Base-by-base conservation (phyloP, 2,797 vertebrate genomes). In the Sebastes oblongus region DNA sequence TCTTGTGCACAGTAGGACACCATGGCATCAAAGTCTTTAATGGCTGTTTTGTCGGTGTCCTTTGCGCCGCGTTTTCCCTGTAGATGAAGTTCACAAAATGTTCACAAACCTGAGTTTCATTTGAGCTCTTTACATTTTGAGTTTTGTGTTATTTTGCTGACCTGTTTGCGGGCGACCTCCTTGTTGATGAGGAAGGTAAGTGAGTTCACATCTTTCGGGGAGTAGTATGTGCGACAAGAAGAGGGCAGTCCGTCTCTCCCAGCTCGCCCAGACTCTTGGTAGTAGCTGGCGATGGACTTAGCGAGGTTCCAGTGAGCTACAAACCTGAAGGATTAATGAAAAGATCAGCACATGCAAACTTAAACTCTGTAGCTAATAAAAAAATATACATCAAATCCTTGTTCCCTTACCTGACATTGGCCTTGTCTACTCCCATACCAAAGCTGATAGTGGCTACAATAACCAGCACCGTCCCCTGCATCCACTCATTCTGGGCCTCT, bases 221-320 rank as follows among this genome's bases (percentile, higher is more conserved):
- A 98, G 91, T 99, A 99, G 90, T 99, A 99, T 0, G 96, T 96
- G 27, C 98, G 96, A 86, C 98, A 99, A 81, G 80, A 94, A 56
- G 98, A 97, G 2, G 95, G 96, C 20, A 97, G 96, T 5, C 98
- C 98, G 20, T 99, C 98, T 84, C 98, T 95, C 12, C 98, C 98
- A 0, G 98, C 98, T 79, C 98, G 96, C 66, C 98, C 98, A 1
- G 98, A 99, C 87, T 99, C 98, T 77, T 99, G 98, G 92, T 99
- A 99, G 93, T 99, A 99, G 6, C 97, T 98, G 78, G 98, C 97
- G 95, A 99, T 95, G 1, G 98, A 99, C 85, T 99, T 99, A 1
- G 98, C 97, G n/a, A 99, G 91, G 91, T 99, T 99, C 98, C 98
- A 99, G 20, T 99, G 98, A 84, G 96, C 98, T 9, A 99, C 98